Conservation (phyloP, 2,113 vertebrate genomes). For the Grallaria varia region DNA sequence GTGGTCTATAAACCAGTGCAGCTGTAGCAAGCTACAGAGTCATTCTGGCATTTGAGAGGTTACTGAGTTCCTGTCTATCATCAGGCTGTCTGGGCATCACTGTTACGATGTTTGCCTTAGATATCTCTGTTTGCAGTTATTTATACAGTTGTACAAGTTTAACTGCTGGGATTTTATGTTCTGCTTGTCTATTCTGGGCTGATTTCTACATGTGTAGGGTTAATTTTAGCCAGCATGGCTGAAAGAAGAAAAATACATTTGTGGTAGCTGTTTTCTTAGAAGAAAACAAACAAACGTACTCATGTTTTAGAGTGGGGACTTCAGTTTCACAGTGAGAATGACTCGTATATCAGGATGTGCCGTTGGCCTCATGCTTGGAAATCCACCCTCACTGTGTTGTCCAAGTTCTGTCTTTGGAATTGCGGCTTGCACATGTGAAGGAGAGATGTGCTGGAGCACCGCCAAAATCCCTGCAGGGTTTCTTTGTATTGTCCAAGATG, state of each 20-base stretch:
- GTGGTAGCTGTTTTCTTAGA: background rate
- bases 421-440: background rate
- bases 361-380: background rate
- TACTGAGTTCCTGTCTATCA: background rate
- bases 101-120: background rate
- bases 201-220: background rate
- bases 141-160: background rate
- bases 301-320: background rate
- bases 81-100: background rate
- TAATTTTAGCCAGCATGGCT: background rate
- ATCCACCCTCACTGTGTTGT: background rate
- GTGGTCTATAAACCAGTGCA: background rate
- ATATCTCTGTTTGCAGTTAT: background rate
- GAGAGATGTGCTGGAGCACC: background rate
- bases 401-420: background rate
- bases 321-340: background rate
- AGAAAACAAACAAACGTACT: background rate
- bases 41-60: background rate
- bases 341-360: background rate
- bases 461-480: accelerated
- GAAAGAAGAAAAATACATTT: background rate
- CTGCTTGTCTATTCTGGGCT: background rate
- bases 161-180: background rate
- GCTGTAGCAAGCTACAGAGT: background rate
- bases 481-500: background rate